phyloP scores from a whole-genome alignment of 2,888 invertebrate species.

The Apotomis capreana region DNA sequence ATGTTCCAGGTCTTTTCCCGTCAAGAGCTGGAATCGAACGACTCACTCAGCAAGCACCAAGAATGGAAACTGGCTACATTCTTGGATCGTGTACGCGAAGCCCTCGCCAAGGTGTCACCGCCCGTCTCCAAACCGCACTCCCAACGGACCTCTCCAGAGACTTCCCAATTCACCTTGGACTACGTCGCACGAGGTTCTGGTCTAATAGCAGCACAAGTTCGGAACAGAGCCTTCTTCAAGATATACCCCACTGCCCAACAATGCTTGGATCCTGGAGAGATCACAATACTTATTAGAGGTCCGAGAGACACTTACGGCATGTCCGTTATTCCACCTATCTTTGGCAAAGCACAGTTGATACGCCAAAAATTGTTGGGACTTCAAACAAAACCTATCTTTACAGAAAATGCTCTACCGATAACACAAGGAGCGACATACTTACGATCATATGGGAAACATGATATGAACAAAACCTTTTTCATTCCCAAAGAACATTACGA shows the following conservation, averaged over 20 bases:
- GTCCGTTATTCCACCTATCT: conserved; percentile 70
- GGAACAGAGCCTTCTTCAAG: conserved; percentile 82
- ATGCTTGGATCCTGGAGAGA: conserved; percentile 74
- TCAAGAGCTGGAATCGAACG: conserved; percentile 79
- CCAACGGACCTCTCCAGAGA: conserved; percentile 68
- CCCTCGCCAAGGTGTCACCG: conserved; percentile 71
- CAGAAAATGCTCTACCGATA: conserved; percentile 72
- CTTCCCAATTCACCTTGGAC: conserved; percentile 72
- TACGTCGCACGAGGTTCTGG: conserved; percentile 85
- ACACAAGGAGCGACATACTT: conserved; percentile 76
- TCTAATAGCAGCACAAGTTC: conserved; percentile 81
- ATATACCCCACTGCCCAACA: conserved; percentile 82
- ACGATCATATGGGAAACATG: conserved; percentile 73
- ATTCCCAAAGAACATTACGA: conserved; percentile 78
- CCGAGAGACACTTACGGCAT: conserved; percentile 78
- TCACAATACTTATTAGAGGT: conserved; percentile 77
- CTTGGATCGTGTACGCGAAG: conserved; percentile 76
- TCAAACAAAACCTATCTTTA: conserved; percentile 65
- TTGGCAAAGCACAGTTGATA: conserved; percentile 77
- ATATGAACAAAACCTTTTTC: conserved; percentile 76
- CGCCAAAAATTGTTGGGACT: conserved; percentile 73
- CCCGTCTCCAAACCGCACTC: conserved; percentile 68
- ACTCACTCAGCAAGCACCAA: conserved; percentile 76
- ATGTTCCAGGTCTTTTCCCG: conserved; percentile 82
- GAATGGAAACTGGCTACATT: conserved; percentile 83